Percentiles rank a stretch among this genome's conserved stretches.
phyloP scores from a whole-genome alignment of 1,140 invertebrate species.

The Asobara japonica region DNA sequence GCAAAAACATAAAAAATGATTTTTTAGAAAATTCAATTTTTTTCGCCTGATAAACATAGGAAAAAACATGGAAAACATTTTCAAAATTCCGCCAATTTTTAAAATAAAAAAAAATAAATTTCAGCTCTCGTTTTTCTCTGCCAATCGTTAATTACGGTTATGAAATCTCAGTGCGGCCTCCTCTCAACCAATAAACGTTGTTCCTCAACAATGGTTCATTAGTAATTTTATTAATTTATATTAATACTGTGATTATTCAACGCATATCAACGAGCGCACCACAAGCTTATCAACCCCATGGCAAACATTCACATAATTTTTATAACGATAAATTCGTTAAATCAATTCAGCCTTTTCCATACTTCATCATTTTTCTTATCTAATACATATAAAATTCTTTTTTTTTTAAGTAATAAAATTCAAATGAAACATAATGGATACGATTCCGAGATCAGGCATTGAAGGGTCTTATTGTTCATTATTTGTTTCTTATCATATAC shows the following conservation, averaged over 20 bases:
- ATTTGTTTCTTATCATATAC: neutral
- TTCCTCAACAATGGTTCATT: constrained; percentile 49
- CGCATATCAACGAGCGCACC: constrained; percentile 5
- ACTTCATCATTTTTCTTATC: neutral
- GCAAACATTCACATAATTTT: neutral
- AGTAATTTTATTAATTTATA: constrained; percentile 46
- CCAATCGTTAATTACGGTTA: constrained; percentile 28
- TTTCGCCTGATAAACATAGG: too few species aligned
- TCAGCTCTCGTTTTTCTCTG: constrained; percentile 31
- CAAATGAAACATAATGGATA: neutral
- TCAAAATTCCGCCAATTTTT: too few species aligned
- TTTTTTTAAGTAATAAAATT: neutral
- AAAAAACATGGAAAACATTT: too few species aligned
- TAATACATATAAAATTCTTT: neutral
- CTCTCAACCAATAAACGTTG: too few species aligned
- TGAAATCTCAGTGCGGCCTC: too few species aligned
- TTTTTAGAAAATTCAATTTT: too few species aligned
- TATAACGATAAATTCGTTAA: neutral
- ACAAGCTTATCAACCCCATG: neutral
- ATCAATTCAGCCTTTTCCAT: neutral
- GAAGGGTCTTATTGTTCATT: neutral
- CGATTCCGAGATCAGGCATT: neutral
- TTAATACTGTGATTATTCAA: constrained; percentile 33
- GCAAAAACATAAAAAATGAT: too few species aligned
- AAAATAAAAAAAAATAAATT: too few species aligned